These are phyloP conservation scores for Meteorus colon DNA, from an alignment of 2,888 invertebrate species.

Conservation along the genomic window DNA sequence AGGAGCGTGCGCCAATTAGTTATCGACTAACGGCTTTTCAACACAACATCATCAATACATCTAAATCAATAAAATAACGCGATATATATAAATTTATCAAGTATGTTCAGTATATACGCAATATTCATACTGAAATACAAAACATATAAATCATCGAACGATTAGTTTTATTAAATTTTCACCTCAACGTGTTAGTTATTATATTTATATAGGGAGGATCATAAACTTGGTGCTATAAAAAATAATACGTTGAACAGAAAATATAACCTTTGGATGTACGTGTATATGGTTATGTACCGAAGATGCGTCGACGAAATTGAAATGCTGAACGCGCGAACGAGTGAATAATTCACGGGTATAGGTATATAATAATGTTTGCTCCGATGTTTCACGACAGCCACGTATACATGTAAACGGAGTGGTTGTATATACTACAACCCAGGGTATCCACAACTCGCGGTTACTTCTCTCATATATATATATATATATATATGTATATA, in stretches of 20 bases:
- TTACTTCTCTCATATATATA: conserved; percentile 28
- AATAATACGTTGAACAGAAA: not conserved
- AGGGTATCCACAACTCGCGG: conserved; percentile 7
- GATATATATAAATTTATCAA: not conserved
- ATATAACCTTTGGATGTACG: not conserved
- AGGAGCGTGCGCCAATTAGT: conserved; percentile 31
- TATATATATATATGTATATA: conserved; percentile 18
- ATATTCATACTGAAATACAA: not conserved
- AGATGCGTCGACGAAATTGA: conserved; percentile 51
- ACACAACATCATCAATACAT: not conserved
- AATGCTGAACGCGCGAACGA: conserved; percentile 50
- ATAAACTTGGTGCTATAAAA: no score
- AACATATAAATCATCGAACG: not conserved
- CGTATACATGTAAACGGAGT: conserved; percentile 22
- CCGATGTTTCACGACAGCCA: conserved; percentile 31
- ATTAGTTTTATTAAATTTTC: not conserved
- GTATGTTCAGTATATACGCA: not conserved
- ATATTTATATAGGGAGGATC: no score
- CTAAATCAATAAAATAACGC: not conserved
- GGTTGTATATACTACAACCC: conserved; percentile 13
- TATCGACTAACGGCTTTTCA: conserved; percentile 19
- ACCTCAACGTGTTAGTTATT: no score
- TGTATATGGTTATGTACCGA: not conserved
- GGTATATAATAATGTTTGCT: conserved; percentile 54
- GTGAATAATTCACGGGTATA: conserved; percentile 54